Conservation (phyloP, 2,888 invertebrate genomes). For the Watsonalla binaria region DNA sequence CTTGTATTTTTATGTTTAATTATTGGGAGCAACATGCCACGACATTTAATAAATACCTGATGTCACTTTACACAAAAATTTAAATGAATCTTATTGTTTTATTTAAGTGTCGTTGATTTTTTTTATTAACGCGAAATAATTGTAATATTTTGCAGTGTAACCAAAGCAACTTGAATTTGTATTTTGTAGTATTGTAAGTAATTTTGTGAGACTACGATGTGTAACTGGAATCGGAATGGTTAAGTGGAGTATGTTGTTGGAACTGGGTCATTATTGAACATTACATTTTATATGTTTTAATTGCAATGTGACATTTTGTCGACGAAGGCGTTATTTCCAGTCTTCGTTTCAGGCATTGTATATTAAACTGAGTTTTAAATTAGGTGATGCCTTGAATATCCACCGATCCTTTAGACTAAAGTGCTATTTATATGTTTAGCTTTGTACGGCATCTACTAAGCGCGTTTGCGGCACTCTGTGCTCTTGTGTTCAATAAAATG, state of each 20-base stretch:
- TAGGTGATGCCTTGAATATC: background rate
- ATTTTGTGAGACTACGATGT: constrained; percentile 44
- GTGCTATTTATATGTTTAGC: constrained; percentile 25
- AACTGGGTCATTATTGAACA: constrained; percentile 4
- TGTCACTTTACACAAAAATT: too few species aligned
- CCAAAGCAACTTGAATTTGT: constrained; percentile 41
- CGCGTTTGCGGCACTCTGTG: constrained; percentile 48
- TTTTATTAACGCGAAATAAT: background rate
- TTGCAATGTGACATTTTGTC: constrained; percentile 2
- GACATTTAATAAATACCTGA: too few species aligned
- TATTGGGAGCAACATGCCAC: too few species aligned
- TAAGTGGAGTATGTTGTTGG: constrained; percentile 11
- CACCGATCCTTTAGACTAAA: constrained; percentile 5
- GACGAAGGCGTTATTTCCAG: constrained; percentile 2
- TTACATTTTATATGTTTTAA: background rate
- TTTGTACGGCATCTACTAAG: constrained; percentile 31
- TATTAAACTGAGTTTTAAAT: background rate
- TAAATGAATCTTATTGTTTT: background rate
- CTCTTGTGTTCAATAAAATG: constrained; percentile 60
- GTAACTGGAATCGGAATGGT: constrained; percentile 37
- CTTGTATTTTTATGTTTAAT: too few species aligned
- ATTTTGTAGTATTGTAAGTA: constrained; percentile 30
- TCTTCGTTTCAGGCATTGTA: background rate
- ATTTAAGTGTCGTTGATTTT: background rate
- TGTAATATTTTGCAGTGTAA: constrained; percentile 11